These are phyloP conservation scores for Rhopilema esculentum DNA, from an alignment of 30 jellyfish, hydroid and myxozoan species.

Conservation along the genomic window DNA sequence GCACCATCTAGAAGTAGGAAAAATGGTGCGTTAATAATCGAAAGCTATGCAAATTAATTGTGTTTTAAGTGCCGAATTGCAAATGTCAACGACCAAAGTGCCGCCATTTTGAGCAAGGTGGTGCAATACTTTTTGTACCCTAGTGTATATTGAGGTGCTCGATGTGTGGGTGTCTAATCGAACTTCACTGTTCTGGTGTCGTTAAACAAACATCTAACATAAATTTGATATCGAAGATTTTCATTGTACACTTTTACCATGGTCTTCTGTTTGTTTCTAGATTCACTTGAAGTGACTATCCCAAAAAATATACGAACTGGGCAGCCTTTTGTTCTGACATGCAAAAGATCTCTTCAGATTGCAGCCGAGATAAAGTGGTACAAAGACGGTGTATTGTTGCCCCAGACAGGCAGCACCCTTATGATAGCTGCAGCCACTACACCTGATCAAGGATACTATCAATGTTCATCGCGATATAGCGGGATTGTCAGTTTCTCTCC, in stretches of 20 bases:
- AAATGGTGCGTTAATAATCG: no score
- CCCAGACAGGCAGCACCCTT: constrained; percentile 7
- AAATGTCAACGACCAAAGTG: no score
- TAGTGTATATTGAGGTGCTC: no score
- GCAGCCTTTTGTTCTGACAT: constrained; percentile 16
- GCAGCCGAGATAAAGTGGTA: constrained; percentile 24
- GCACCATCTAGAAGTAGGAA: no score
- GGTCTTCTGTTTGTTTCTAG: neutral
- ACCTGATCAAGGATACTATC: constrained; percentile 41
- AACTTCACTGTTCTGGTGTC: no score
- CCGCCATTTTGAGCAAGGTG: no score
- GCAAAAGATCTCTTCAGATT: neutral
- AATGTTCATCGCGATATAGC: neutral
- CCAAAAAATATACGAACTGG: neutral
- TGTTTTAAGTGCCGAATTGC: no score
- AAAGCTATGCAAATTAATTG: no score
- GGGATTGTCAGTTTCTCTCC: constrained; percentile 3
- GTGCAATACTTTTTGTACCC: no score
- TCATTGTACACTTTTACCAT: neutral
- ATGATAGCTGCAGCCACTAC: neutral
- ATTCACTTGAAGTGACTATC: neutral
- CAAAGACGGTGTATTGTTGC: constrained; percentile 34
- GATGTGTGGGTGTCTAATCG: no score
- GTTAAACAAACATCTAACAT: no score
- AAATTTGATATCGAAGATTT: no score